phyloP scores from a whole-genome alignment of 2,113 vertebrate species.

The Phrynosoma blainvillii region DNA sequence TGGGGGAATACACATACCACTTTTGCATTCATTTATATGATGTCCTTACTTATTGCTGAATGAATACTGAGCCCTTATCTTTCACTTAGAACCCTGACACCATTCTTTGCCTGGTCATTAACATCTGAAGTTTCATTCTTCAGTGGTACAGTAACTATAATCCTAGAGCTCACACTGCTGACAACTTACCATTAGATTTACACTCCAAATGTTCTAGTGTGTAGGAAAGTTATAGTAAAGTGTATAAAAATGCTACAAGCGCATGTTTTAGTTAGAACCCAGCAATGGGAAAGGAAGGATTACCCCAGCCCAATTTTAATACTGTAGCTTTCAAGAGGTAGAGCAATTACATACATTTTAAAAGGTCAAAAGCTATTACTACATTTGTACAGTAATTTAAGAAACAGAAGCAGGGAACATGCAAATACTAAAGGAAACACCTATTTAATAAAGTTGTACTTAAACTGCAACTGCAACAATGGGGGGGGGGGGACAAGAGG shows the following conservation, averaged over 20 bases:
- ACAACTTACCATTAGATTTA: constrained; percentile 3
- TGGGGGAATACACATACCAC: background rate
- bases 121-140: background rate
- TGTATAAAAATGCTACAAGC: background rate
- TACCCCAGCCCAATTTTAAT: background rate
- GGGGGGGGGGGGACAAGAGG: background rate
- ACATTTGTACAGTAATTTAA: constrained; percentile 17
- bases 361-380: constrained; percentile 29
- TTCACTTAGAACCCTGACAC: background rate
- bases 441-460: constrained; percentile 37
- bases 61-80: background rate
- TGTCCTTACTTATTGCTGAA: background rate
- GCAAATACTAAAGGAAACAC: constrained; percentile 33
- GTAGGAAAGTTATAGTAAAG: background rate
- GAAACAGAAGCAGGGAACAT: constrained; percentile 19
- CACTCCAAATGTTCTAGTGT: background rate
- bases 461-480: constrained; percentile 39
- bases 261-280: background rate
- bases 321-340: background rate
- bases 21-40: background rate
- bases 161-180: background rate
- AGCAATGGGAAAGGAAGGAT: rapidly evolving
- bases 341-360: constrained; percentile 4
- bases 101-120: background rate
- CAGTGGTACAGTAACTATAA: background rate